phyloP scores from a whole-genome alignment of 2,113 vertebrate genomes.

The Butastur rufipennis region DNA sequence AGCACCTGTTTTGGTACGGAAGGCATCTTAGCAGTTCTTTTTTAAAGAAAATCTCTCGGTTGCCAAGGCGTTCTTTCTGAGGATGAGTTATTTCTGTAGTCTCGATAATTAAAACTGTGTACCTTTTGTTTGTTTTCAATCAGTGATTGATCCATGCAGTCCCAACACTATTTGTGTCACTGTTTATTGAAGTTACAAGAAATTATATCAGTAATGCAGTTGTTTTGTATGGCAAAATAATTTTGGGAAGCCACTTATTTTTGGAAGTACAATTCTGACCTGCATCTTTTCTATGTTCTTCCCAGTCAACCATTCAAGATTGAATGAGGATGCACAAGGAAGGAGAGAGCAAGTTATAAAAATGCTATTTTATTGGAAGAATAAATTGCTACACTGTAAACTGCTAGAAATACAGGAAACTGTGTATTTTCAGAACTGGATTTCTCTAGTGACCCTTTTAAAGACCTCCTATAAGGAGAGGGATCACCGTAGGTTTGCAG shows the following conservation, averaged over 20 bases:
- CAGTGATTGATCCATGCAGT: neutral
- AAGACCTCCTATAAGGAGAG: fast-evolving
- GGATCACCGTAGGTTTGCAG: fast-evolving
- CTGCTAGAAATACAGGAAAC: fast-evolving
- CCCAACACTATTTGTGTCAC: fast-evolving
- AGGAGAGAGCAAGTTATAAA: neutral
- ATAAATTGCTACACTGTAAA: fast-evolving
- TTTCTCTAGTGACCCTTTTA: neutral
- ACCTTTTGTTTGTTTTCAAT: neutral
- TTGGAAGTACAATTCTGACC: neutral
- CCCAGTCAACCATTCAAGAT: neutral
- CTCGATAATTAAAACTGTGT: neutral
- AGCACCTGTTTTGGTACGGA: neutral
- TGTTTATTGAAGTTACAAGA: neutral
- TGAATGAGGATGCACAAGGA: neutral
- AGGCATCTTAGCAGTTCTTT: fast-evolving
- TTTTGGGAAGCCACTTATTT: neutral
- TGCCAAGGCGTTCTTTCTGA: neutral
- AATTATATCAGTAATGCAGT: neutral
- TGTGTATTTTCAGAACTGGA: fast-evolving
- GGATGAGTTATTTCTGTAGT: neutral
- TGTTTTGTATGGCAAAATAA: neutral
- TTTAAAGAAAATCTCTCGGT: neutral
- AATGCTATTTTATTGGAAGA: neutral
- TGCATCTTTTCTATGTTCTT: neutral